Conservation (phyloP, 2,888 invertebrate genomes). For the Drosophila siamana region DNA sequence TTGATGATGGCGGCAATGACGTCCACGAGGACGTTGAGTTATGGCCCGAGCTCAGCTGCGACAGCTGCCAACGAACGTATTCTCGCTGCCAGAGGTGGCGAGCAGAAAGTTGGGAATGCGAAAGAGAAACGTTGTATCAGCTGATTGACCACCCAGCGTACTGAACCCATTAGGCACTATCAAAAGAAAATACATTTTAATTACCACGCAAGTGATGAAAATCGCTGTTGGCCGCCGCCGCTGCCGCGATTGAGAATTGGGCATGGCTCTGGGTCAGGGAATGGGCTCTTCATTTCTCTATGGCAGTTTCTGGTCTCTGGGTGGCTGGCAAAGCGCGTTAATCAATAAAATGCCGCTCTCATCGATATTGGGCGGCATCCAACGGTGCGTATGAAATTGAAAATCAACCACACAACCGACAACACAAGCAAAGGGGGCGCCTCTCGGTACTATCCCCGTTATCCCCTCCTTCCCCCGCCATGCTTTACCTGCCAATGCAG, state of each 20-base stretch:
- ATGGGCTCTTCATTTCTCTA: neutral
- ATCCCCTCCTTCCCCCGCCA: neutral
- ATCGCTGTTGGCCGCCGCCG: conserved; percentile 42
- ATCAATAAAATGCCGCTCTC: conserved; percentile 68
- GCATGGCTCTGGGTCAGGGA: conserved; percentile 20
- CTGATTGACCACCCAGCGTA: conserved; percentile 33
- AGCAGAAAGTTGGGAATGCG: neutral
- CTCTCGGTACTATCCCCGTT: conserved; percentile 6
- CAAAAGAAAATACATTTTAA: conserved; percentile 76
- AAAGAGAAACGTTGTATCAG: conserved; percentile 1
- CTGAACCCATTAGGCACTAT: conserved; percentile 32
- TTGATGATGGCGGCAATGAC: conserved; percentile 68
- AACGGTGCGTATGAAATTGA: conserved; percentile 80
- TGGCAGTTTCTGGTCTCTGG: conserved; percentile 4
- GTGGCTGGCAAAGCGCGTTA: conserved; percentile 54
- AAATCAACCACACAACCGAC: conserved; percentile 68
- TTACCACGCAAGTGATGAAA: conserved; percentile 74
- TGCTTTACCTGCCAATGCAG: neutral
- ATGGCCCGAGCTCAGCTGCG: conserved; percentile 62
- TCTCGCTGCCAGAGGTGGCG: conserved; percentile 1
- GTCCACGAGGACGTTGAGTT: conserved; percentile 63
- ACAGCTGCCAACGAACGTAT: conserved; percentile 59
- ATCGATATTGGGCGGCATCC: conserved; percentile 57
- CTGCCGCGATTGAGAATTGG: conserved; percentile 16
- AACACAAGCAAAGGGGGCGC: conserved; percentile 65